Evolutionary conservation across 1,140 invertebrate species (phyloP).

Genomic region (Aricia agestis): DNA sequence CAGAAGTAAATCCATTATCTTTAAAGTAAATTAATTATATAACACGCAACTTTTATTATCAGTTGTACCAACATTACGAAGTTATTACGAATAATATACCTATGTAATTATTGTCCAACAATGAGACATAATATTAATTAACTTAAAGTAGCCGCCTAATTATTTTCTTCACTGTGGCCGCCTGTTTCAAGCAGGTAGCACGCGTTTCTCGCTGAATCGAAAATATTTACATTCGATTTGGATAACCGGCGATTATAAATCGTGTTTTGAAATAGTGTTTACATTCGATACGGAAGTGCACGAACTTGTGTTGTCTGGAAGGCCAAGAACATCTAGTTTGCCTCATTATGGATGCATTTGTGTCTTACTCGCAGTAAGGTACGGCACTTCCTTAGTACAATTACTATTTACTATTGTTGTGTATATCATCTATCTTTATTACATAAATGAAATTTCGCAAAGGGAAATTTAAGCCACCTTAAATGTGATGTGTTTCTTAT

Average conservation of each 20-base stretch:
- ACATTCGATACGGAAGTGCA: constrained; percentile 19
- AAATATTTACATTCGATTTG: background rate
- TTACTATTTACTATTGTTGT: background rate
- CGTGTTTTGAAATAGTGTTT: constrained; percentile 9
- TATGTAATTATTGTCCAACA: constrained; percentile 20
- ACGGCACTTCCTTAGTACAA: background rate
- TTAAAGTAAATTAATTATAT: background rate
- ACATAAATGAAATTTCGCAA: too few relatives aligned
- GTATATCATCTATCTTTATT: too few relatives aligned
- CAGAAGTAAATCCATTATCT: background rate
- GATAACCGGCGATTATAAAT: background rate
- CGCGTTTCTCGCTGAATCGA: constrained; percentile 20
- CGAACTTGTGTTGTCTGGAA: constrained; percentile 12
- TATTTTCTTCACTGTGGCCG: constrained; percentile 19
- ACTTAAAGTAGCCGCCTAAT: background rate
- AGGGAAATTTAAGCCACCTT: too few relatives aligned
- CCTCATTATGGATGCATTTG: constrained; percentile 16
- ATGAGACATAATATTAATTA: constrained; percentile 10
- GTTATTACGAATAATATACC: constrained; percentile 9
- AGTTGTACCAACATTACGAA: constrained; percentile 4
- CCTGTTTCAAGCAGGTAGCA: constrained; percentile 19
- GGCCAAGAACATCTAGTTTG: constrained; percentile 14
- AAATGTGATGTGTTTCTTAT: too few relatives aligned
- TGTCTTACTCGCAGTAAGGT: constrained; percentile 11
- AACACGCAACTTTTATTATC: background rate